Evolutionary conservation across 2,113 vertebrate genomes (phyloP).

Genomic region (Rhipidura dahli): DNA sequence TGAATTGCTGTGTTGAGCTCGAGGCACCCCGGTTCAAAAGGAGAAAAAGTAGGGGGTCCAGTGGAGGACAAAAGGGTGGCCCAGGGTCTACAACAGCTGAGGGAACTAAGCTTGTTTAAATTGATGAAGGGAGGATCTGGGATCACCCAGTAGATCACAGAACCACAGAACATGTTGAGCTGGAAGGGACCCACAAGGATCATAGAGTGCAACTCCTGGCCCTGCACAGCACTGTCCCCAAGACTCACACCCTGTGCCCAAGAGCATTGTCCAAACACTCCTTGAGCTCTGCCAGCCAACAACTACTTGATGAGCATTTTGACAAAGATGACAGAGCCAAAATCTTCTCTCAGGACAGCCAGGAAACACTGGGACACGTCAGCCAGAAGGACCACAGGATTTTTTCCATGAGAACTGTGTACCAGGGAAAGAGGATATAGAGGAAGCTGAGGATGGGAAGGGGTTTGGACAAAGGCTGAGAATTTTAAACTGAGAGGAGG

Average conservation of each 20-base stretch:
- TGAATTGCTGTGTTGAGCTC: background rate
- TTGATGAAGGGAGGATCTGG: background rate
- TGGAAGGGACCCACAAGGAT: background rate
- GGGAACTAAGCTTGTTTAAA: background rate
- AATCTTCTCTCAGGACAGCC: background rate
- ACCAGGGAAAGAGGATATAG: background rate
- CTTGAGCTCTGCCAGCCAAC: background rate
- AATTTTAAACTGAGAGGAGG: background rate
- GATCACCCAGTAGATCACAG: background rate
- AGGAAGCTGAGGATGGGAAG: background rate
- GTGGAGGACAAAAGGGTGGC: background rate
- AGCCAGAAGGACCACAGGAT: background rate
- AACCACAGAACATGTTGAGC: background rate
- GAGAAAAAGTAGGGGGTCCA: background rate
- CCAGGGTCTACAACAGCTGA: background rate
- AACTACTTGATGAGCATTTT: background rate
- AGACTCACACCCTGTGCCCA: rapidly evolving
- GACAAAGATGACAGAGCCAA: background rate
- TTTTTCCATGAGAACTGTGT: background rate
- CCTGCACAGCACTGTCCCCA: background rate
- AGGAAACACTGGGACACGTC: background rate
- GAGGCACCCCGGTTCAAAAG: background rate
- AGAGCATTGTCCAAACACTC: background rate
- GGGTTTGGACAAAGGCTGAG: background rate
- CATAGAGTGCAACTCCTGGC: background rate